Conservation (phyloP, 2,888 invertebrate genomes). For the Trimorus sp. region DNA sequence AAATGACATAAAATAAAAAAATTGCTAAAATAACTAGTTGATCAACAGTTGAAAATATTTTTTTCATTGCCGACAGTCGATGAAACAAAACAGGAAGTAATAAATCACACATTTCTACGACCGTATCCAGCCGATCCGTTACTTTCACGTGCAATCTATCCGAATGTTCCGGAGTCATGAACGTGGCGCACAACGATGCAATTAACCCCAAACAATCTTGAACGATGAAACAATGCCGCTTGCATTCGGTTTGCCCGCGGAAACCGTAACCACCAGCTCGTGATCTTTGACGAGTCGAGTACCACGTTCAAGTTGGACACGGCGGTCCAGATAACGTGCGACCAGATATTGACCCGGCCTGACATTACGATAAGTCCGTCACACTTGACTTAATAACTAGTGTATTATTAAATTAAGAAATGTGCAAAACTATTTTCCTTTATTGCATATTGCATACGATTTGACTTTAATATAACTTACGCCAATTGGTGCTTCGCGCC, state of each 20-base stretch:
- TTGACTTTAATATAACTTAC: too few relatives aligned
- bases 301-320: constrained; percentile 45
- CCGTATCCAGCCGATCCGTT: constrained; percentile 10
- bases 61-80: too few relatives aligned
- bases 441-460: too few relatives aligned
- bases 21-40: too few relatives aligned
- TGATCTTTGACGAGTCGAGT: constrained; percentile 57
- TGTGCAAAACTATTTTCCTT: too few relatives aligned
- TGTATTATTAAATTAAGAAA: neutral
- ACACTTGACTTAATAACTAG: constrained; percentile 22
- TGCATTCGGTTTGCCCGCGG: constrained; percentile 54
- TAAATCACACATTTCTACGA: too few relatives aligned
- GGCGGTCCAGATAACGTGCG: constrained; percentile 51
- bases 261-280: constrained; percentile 56
- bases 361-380: constrained; percentile 27
- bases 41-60: too few relatives aligned
- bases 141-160: constrained; percentile 20
- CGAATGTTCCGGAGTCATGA: neutral
- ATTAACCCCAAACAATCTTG: constrained; percentile 47
- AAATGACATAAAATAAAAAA: too few relatives aligned
- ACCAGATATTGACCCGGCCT: constrained; percentile 49
- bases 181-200: constrained; percentile 24
- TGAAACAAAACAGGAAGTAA: too few relatives aligned
- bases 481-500: too few relatives aligned
- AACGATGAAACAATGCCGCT: constrained; percentile 46